These are phyloP conservation scores for Pseudomyrmex pallidus DNA, from an alignment of 1,140 invertebrate species.

Conservation along the genomic window DNA sequence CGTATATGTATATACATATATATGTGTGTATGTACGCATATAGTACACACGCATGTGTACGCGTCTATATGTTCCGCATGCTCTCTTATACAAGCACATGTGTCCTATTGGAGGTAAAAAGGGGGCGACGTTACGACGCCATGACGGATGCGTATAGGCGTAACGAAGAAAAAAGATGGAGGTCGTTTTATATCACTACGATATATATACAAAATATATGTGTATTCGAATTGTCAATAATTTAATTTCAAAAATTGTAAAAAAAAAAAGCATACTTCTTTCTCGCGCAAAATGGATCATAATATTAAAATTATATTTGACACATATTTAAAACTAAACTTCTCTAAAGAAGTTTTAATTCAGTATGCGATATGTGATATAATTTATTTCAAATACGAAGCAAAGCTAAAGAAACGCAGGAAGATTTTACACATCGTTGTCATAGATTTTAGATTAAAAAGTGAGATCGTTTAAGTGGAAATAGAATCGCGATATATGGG, in stretches of 20 bases:
- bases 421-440: background rate
- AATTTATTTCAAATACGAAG: background rate
- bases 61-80: constrained; percentile 49
- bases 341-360: too few species aligned
- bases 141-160: constrained; percentile 74
- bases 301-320: background rate
- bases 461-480: constrained; percentile 13
- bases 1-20: constrained; percentile 16
- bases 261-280: background rate
- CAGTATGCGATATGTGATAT: background rate
- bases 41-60: constrained; percentile 53
- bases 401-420: background rate
- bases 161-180: constrained; percentile 73
- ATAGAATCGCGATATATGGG: background rate
- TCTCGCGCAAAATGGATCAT: background rate
- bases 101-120: constrained; percentile 70
- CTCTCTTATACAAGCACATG: constrained; percentile 67
- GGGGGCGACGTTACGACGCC: constrained; percentile 70
- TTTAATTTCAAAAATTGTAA: background rate
- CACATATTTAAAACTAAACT: background rate
- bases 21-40: constrained; percentile 31
- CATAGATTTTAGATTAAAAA: background rate
- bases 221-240: too few species aligned
- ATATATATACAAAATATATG: background rate
- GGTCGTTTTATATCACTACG: constrained; percentile 24